These are phyloP conservation scores for Nebria ingens DNA, from an alignment of 1,140 invertebrate species.

Conservation along the genomic window DNA sequence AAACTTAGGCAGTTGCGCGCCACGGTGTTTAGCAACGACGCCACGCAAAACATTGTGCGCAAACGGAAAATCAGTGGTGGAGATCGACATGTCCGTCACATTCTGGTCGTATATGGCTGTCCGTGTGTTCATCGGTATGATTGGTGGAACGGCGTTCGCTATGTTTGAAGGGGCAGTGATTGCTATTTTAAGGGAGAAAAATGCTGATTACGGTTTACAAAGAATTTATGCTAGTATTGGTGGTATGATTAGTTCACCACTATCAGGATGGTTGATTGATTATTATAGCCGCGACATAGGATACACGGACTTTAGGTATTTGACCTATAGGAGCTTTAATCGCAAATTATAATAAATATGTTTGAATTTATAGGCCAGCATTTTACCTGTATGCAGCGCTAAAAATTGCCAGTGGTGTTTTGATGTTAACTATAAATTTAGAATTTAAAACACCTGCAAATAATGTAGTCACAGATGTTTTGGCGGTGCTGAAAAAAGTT, in stretches of 20 bases:
- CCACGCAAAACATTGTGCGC: slow-evolving; percentile 47
- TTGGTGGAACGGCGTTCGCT: slow-evolving; percentile 63
- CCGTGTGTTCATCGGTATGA: slow-evolving; percentile 59
- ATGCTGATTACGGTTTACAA: slow-evolving; percentile 70
- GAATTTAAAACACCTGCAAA: slow-evolving; percentile 65
- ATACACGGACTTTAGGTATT: slow-evolving; percentile 61
- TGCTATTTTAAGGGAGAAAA: slow-evolving; percentile 63
- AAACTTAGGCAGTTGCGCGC: slow-evolving; percentile 27
- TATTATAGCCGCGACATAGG: slow-evolving; percentile 45
- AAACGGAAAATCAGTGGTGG: slow-evolving; percentile 44
- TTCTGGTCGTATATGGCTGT: slow-evolving; percentile 69
- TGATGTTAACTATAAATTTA: slow-evolving; percentile 64
- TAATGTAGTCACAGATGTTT: slow-evolving; percentile 60
- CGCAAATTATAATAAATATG: slow-evolving; percentile 12
- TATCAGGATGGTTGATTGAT: slow-evolving; percentile 66
- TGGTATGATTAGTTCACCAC: slow-evolving; percentile 67
- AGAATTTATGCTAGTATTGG: slow-evolving; percentile 67
- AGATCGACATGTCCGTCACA: slow-evolving; percentile 52
- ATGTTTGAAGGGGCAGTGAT: slow-evolving; percentile 78
- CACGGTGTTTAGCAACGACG: slow-evolving; percentile 44
- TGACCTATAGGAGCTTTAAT: no score
- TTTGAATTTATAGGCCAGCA: slow-evolving; percentile 52
- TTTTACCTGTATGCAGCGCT: slow-evolving; percentile 68
- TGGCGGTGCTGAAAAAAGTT: slow-evolving; percentile 55
- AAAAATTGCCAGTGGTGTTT: slow-evolving; percentile 51